These are phyloP conservation scores for Busseola fusca DNA, from an alignment of 2,888 invertebrate genomes.

Conservation along the genomic window DNA sequence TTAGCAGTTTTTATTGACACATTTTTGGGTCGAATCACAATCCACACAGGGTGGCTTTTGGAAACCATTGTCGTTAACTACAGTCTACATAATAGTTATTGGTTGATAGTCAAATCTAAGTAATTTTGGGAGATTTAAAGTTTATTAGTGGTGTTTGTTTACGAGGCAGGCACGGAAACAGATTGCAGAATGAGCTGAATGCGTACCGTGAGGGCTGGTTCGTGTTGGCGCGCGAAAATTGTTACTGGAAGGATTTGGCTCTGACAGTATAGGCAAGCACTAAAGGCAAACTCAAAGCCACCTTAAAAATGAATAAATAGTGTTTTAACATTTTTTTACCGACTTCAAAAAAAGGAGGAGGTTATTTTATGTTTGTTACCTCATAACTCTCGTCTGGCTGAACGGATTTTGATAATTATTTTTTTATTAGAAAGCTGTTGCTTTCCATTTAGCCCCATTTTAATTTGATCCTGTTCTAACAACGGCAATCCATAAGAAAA, in stretches of 20 bases:
- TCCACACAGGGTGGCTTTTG: slow-evolving; percentile 48
- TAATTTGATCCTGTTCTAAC: too few species aligned
- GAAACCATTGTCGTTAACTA: neutral
- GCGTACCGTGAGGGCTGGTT: neutral
- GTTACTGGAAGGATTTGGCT: neutral
- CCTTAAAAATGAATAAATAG: neutral
- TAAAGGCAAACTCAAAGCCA: neutral
- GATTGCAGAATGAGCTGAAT: neutral
- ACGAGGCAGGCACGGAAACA: neutral
- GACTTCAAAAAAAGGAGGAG: too few species aligned
- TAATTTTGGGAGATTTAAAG: neutral
- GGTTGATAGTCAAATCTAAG: neutral
- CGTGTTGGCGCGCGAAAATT: neutral
- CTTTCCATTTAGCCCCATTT: too few species aligned
- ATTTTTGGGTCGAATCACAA: slow-evolving; percentile 38
- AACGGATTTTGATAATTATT: too few species aligned
- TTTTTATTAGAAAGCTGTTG: too few species aligned
- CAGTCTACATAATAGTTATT: neutral
- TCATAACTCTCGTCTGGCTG: too few species aligned
- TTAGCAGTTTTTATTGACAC: slow-evolving; percentile 30
- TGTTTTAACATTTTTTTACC: neutral
- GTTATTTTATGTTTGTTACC: too few species aligned
- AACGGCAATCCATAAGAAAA: too few species aligned
- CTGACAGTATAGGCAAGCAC: neutral
- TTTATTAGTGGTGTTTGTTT: neutral